Evolutionary conservation across 2,113 vertebrate species (phyloP).

Genomic region (Murina feae): DNA sequence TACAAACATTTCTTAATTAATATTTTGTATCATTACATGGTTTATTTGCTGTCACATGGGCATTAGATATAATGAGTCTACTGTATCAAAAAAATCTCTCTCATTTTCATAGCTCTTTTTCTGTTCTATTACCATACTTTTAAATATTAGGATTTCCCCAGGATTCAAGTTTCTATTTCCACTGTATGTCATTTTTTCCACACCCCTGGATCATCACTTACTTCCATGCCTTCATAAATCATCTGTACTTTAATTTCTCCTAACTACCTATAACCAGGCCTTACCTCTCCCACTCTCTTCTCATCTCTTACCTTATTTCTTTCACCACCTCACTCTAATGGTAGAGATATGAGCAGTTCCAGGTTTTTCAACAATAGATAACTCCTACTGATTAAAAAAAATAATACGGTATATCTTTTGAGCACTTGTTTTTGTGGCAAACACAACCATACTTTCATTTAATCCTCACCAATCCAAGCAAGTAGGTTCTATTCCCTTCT

Average conservation of each 20-base stretch:
- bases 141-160: background rate
- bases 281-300: background rate
- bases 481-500: background rate
- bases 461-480: background rate
- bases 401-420: background rate
- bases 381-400: background rate
- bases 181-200: background rate
- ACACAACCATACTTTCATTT: background rate
- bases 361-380: too few species aligned
- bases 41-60: background rate
- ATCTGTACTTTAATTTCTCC: accelerated
- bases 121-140: background rate
- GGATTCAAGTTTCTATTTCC: background rate
- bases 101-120: background rate
- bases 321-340: background rate
- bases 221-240: accelerated
- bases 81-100: background rate
- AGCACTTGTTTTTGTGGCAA: background rate
- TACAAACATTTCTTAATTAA: background rate
- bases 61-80: background rate
- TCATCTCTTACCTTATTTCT: background rate
- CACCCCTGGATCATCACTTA: background rate
- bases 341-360: accelerated
- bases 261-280: background rate
- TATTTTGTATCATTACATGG: background rate